A percentile compares a stretch with the other conserved stretches of the same genome.
Evolutionary conservation across 2,113 vertebrate genomes (phyloP).

Genomic region (Oceanodroma tethys): DNA sequence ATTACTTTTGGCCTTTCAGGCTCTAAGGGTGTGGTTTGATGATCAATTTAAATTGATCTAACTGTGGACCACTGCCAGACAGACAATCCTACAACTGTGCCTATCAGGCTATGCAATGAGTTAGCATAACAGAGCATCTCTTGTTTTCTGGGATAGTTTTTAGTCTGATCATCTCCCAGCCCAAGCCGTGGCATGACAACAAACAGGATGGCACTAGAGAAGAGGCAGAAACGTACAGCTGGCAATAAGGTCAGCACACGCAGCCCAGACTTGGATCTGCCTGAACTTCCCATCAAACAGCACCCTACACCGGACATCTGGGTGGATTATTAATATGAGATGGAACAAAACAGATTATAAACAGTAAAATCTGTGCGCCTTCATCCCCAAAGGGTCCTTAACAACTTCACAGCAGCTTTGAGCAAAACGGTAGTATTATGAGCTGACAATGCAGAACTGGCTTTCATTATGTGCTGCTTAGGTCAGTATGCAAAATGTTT

Average conservation of each 20-base stretch:
- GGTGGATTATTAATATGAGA: not conserved
- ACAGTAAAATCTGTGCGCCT: not conserved
- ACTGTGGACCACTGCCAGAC: not conserved
- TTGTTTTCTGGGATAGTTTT: not conserved
- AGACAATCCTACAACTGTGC: not conserved
- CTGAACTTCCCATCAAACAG: not conserved
- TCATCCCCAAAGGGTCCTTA: not conserved
- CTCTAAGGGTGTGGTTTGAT: conserved; percentile 17
- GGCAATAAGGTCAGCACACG: not conserved
- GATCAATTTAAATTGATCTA: conserved; percentile 34
- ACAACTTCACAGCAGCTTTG: not conserved
- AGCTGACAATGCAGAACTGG: not conserved
- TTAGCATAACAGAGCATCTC: not conserved
- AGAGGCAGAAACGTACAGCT: not conserved
- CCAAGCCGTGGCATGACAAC: not conserved
- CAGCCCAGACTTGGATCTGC: not conserved
- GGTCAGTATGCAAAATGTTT: not conserved
- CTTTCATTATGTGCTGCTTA: not conserved
- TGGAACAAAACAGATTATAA: conserved; percentile 9
- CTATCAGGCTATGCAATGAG: not conserved
- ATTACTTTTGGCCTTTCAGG: not conserved
- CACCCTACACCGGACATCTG: not conserved
- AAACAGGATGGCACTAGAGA: not conserved
- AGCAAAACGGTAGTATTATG: not conserved
- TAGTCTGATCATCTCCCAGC: not conserved